These are phyloP conservation scores for Scomber scombrus DNA, from an alignment of 2,113 vertebrate genomes.

Conservation along the genomic window DNA sequence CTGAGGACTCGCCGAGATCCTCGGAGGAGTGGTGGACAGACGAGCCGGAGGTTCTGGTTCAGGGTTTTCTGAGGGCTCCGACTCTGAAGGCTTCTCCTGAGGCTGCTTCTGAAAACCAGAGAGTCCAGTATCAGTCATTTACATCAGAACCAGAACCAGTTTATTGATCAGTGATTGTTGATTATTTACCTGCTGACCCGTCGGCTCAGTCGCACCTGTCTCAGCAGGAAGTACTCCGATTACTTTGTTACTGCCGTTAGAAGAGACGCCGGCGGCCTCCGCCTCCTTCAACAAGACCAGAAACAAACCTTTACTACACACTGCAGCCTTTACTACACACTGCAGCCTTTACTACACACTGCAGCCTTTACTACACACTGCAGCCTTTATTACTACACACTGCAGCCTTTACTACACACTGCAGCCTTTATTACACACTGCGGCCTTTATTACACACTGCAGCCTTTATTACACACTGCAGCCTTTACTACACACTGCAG, in stretches of 20 bases:
- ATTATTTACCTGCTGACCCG: constrained; percentile 43
- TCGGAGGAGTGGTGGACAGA: background rate
- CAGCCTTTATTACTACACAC: too few relatives aligned
- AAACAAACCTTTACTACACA: background rate
- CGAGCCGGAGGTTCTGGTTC: background rate
- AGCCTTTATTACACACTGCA: too few relatives aligned
- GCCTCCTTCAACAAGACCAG: constrained; percentile 58
- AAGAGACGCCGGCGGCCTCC: constrained; percentile 5
- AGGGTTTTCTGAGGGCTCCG: constrained; percentile 8
- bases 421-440: too few relatives aligned
- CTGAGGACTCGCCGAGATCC: constrained; percentile 41
- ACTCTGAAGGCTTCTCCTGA: constrained; percentile 31
- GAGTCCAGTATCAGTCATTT: too few relatives aligned
- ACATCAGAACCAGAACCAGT: background rate
- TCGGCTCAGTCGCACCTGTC: constrained; percentile 48
- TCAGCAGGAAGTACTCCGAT: constrained; percentile 52
- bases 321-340: too few relatives aligned
- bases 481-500: too few relatives aligned
- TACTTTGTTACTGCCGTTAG: constrained; percentile 9
- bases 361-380: too few relatives aligned
- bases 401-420: too few relatives aligned
- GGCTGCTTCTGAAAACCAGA: background rate
- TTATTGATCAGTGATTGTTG: background rate
- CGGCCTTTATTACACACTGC: too few relatives aligned
- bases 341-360: too few relatives aligned